Evolutionary conservation across 2,113 vertebrate genomes (phyloP).

Genomic region (Platichthys flesus): DNA sequence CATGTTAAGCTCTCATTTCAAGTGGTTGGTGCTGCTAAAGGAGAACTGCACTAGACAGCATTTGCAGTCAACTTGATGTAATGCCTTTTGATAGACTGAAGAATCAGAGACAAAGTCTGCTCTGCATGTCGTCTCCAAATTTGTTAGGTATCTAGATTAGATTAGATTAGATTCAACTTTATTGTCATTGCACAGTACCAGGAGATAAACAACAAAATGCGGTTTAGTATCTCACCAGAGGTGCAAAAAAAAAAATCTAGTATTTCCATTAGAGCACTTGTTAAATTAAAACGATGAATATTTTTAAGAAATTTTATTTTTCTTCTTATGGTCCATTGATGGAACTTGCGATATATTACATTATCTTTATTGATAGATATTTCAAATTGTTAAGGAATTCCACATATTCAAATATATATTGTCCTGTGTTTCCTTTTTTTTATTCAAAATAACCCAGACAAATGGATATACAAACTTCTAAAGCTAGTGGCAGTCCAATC

Average conservation of each 20-base stretch:
- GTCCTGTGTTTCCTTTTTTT: background rate
- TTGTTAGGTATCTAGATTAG: background rate
- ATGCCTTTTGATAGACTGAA: conserved; percentile 9
- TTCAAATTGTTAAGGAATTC: conserved; percentile 2
- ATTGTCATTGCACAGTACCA: too few relatives aligned
- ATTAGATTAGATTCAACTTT: too few relatives aligned
- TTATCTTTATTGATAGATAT: too few relatives aligned
- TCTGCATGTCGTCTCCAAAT: conserved; percentile 21
- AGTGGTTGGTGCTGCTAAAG: background rate
- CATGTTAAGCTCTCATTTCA: conserved; percentile 7
- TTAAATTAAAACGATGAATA: too few relatives aligned
- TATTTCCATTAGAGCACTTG: background rate
- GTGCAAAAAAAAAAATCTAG: too few relatives aligned
- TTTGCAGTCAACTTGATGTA: conserved; percentile 18
- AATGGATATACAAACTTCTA: background rate
- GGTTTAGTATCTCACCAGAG: too few relatives aligned
- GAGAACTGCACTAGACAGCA: background rate
- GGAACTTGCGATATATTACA: too few relatives aligned
- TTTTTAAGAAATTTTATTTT: too few relatives aligned
- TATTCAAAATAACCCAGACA: background rate
- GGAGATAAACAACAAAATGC: too few relatives aligned
- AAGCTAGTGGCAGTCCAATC: background rate
- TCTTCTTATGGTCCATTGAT: too few relatives aligned
- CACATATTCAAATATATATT: background rate
- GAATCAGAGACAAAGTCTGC: conserved; percentile 5